These are phyloP conservation scores for Entomobrya proxima DNA, from an alignment of 2,888 invertebrate species.

Conservation along the genomic window DNA sequence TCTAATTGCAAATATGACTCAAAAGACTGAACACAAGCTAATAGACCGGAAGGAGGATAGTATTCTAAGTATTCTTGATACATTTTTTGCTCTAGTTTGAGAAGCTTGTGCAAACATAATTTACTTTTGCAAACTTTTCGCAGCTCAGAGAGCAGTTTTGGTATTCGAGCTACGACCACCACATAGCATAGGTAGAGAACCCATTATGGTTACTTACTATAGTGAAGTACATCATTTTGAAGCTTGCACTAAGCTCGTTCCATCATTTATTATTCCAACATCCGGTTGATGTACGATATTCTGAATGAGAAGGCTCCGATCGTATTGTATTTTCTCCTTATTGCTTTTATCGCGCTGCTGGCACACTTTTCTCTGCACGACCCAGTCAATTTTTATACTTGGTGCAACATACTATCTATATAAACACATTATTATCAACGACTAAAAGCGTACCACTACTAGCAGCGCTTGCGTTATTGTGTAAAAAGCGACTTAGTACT, in stretches of 20 bases:
- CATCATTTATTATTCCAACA: constrained; percentile 17
- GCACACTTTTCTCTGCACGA: background rate
- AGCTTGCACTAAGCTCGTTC: no score
- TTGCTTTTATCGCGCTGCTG: constrained; percentile 18
- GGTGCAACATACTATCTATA: background rate
- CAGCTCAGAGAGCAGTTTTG: no score
- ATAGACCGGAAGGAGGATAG: background rate
- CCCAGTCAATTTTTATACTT: background rate
- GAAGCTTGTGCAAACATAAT: no score
- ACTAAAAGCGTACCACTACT: background rate
- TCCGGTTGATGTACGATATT: background rate
- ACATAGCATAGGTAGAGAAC: no score
- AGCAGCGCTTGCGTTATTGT: constrained; percentile 8
- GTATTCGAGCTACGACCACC: no score
- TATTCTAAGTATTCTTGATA: no score
- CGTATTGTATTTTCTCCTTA: background rate
- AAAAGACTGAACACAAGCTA: background rate
- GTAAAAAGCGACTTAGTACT: background rate
- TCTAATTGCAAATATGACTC: no score
- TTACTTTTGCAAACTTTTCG: no score
- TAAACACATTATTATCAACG: background rate
- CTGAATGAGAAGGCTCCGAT: background rate
- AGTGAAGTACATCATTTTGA: no score
- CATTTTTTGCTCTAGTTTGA: no score
- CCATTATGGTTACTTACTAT: no score